Conservation (phyloP, 2,797 vertebrate genomes). For the Thripadectes ignobilis region DNA sequence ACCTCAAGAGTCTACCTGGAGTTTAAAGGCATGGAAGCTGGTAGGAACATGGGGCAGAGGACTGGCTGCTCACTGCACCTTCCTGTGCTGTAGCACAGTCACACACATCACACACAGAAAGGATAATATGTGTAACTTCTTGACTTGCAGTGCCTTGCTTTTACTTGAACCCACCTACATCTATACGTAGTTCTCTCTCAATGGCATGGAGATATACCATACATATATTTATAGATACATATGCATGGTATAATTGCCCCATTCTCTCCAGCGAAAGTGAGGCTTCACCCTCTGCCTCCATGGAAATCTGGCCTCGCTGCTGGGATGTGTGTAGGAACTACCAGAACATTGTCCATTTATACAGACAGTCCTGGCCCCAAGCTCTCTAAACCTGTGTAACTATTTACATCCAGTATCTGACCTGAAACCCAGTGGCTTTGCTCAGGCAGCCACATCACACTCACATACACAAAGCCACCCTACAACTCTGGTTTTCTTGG, state of each 20-base stretch:
- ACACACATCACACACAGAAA: not conserved
- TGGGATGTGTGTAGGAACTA: not conserved
- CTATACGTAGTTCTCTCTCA: not conserved
- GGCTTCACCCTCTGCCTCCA: not conserved
- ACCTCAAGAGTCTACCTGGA: not conserved
- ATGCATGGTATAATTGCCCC: not conserved
- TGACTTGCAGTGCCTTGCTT: not conserved
- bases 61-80: not conserved
- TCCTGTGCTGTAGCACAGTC: not conserved
- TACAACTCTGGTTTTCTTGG: not conserved
- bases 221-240: not conserved
- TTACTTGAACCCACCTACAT: not conserved
- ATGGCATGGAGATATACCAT: not conserved
- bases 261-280: not conserved
- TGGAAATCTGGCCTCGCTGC: not conserved
- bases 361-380: not conserved
- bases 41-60: not conserved
- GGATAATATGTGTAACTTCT: rapidly evolving
- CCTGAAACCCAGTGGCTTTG: not conserved
- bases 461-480: not conserved
- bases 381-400: not conserved
- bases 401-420: not conserved
- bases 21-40: not conserved
- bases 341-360: rapidly evolving
- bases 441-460: not conserved